Evolutionary conservation across 2,888 invertebrate genomes (phyloP).

Genomic region (Pantelozetes paolii): DNA sequence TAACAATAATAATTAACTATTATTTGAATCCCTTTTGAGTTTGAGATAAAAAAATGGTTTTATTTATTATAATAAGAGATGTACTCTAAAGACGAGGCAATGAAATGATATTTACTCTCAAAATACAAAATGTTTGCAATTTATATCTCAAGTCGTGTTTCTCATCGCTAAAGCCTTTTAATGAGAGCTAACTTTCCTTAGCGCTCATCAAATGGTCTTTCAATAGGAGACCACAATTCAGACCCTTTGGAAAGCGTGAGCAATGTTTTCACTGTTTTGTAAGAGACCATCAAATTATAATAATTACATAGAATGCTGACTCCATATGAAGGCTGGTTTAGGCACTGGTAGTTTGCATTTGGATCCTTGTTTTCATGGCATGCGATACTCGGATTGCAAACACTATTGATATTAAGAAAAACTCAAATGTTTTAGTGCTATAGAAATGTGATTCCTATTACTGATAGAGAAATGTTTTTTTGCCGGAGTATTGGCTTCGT

Average conservation of each 20-base stretch:
- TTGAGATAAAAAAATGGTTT: not conserved
- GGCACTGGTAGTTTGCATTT: not conserved
- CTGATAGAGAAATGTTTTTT: slow-evolving; percentile 25
- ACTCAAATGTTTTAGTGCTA: slow-evolving; percentile 15
- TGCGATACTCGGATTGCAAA: not conserved
- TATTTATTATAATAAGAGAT: slow-evolving; percentile 20
- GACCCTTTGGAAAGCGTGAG: slow-evolving; percentile 29
- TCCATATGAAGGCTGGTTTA: not conserved
- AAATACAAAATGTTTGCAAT: slow-evolving; percentile 6
- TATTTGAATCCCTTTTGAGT: not conserved
- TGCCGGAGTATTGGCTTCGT: not conserved
- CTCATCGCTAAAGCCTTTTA: slow-evolving; percentile 2
- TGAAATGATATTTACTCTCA: not conserved
- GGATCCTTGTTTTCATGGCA: slow-evolving; percentile 9
- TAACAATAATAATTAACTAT: slow-evolving; percentile 33
- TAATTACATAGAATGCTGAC: slow-evolving; percentile 22
- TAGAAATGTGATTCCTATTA: not conserved
- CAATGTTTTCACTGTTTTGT: slow-evolving; percentile 4
- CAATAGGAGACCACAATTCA: slow-evolving; percentile 18
- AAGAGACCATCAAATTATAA: slow-evolving; percentile 28
- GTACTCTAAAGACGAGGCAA: slow-evolving; percentile 12
- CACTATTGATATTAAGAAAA: not conserved
- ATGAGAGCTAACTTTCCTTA: slow-evolving; percentile 26
- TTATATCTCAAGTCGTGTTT: slow-evolving; percentile 25
- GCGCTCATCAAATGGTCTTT: slow-evolving; percentile 16